A percentile compares a stretch with the other conserved stretches of the same genome.
Conservation (phyloP, 2,113 vertebrate species). For the Donacobius atricapilla region DNA sequence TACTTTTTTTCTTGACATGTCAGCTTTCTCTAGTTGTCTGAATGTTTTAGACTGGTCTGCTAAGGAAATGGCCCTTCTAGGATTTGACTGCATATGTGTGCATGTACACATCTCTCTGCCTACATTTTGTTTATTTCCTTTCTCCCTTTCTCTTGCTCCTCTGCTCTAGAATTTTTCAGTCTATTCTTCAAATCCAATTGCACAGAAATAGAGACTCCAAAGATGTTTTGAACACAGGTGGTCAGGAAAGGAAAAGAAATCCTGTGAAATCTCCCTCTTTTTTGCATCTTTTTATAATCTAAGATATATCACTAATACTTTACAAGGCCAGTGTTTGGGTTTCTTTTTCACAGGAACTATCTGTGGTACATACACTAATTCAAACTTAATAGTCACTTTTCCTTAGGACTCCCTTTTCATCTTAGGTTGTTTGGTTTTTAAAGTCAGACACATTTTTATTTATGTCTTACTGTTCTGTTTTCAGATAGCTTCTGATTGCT, state of each 20-base stretch:
- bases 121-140: background rate
- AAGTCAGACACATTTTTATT: background rate
- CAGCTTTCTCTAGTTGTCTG: background rate
- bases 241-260: background rate
- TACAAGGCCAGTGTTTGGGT: background rate
- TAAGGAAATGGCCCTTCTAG: background rate
- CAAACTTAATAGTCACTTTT: background rate
- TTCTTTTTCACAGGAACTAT: background rate
- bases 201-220: background rate
- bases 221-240: background rate
- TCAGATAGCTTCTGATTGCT: background rate
- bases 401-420: background rate
- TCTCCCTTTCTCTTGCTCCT: background rate
- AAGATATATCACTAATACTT: background rate
- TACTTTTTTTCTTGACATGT: background rate
- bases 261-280: background rate
- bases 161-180: background rate
- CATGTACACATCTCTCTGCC: background rate
- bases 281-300: background rate
- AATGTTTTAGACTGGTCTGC: background rate
- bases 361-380: background rate
- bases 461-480: background rate
- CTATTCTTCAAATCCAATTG: background rate
- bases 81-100: background rate
- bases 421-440: background rate